Evolutionary conservation across 2,113 vertebrate species (phyloP).

Genomic region (Ammospiza caudacuta): DNA sequence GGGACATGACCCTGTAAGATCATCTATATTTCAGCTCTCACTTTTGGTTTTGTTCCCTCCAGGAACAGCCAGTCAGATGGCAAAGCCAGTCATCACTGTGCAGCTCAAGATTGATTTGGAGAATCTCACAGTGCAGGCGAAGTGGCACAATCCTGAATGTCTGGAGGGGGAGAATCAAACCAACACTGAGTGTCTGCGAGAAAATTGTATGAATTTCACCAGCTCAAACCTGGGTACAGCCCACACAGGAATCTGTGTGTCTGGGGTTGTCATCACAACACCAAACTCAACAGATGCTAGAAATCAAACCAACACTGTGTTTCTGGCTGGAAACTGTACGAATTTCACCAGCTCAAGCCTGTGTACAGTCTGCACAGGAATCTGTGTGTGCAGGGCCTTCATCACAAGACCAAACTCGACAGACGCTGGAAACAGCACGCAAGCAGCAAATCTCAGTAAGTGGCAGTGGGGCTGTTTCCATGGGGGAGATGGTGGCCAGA

Average conservation of each 20-base stretch:
- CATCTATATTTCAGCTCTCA: background rate
- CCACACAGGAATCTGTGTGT: accelerated
- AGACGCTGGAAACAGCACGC: accelerated
- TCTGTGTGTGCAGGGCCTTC: accelerated
- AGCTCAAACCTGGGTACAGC: accelerated
- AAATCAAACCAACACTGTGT: accelerated
- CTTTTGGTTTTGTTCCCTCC: background rate
- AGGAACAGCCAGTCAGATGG: background rate
- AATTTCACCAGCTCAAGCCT: accelerated
- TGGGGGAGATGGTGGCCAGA: background rate
- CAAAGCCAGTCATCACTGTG: accelerated
- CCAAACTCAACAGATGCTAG: background rate
- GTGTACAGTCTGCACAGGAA: accelerated
- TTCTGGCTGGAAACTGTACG: background rate
- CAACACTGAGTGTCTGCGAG: accelerated
- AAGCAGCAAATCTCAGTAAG: background rate
- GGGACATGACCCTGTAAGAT: background rate
- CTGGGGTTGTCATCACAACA: background rate
- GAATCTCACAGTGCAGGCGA: background rate
- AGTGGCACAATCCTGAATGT: background rate
- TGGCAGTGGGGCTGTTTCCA: background rate
- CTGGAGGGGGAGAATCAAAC: background rate
- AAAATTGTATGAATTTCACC: background rate
- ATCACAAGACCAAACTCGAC: background rate
- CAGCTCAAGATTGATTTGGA: accelerated